Percentiles rank a stretch among this genome's conserved stretches.
Evolutionary conservation across 1,140 invertebrate genomes (phyloP).

Genomic region (Zaprionus inermis): DNA sequence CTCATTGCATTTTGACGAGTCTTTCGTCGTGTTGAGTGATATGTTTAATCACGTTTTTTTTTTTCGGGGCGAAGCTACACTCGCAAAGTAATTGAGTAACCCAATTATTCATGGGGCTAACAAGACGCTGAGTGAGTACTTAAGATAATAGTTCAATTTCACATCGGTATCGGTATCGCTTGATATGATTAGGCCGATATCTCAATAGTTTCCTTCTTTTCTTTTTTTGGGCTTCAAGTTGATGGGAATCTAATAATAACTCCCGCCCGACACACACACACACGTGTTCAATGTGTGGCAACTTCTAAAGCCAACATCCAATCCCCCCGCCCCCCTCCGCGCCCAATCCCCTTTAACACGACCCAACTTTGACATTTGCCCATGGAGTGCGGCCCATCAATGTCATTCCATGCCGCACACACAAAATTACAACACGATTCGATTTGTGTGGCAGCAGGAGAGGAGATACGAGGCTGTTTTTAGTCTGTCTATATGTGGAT

Average conservation of each 20-base stretch:
- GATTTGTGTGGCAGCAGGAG: constrained; percentile 27
- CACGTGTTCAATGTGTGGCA: constrained; percentile 39
- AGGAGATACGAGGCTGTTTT: constrained; percentile 30
- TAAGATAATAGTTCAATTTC: constrained; percentile 36
- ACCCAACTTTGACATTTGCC: constrained; percentile 68
- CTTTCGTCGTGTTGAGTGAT: constrained; percentile 1
- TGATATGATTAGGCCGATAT: constrained; percentile 46
- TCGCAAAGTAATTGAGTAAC: constrained; percentile 1
- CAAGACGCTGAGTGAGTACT: constrained; percentile 21
- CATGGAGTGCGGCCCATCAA: constrained; percentile 56
- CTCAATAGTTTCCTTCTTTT: background rate
- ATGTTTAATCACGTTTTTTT: background rate
- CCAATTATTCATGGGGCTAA: constrained; percentile 26
- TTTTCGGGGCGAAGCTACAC: background rate
- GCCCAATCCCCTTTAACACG: constrained; percentile 4
- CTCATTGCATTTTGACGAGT: constrained; percentile 41
- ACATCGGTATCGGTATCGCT: constrained; percentile 33
- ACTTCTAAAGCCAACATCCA: constrained; percentile 40
- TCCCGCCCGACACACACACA: constrained; percentile 14
- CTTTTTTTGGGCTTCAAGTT: background rate
- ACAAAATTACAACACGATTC: constrained; percentile 66
- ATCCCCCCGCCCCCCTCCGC: constrained; percentile 5
- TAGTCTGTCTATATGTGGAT: constrained; percentile 1
- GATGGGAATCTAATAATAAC: constrained; percentile 46
- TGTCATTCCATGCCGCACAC: constrained; percentile 54